Conservation (phyloP, 2,113 vertebrate species). For the Pollimyrus isidori region DNA sequence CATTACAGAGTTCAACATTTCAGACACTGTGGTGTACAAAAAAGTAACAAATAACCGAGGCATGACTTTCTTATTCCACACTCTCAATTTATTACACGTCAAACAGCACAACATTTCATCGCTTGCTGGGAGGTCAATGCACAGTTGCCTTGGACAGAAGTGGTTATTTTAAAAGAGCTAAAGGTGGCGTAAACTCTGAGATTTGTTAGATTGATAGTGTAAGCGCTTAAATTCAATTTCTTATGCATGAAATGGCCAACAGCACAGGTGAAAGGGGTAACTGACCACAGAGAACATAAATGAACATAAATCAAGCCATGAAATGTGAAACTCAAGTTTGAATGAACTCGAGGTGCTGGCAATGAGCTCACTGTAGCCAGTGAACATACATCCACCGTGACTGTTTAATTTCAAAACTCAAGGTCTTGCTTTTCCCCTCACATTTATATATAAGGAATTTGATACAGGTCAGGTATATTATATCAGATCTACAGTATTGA, state of each 20-base stretch:
- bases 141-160: conserved; percentile 42
- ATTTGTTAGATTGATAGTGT: conserved; percentile 30
- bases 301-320: neutral
- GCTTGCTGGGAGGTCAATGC: conserved; percentile 47
- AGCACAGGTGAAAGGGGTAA: neutral
- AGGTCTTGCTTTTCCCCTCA: neutral
- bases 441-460: neutral
- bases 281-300: conserved; percentile 2
- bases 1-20: conserved; percentile 71
- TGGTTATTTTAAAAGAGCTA: neutral
- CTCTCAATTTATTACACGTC: conserved; percentile 44
- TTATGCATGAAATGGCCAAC: neutral
- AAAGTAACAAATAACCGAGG: conserved; percentile 30
- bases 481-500: neutral
- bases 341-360: neutral
- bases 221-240: neutral
- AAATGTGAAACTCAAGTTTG: neutral
- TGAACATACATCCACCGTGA: neutral
- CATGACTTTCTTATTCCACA: conserved; percentile 41
- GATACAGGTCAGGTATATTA: neutral
- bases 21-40: conserved; percentile 62
- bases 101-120: conserved; percentile 27
- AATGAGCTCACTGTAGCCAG: neutral
- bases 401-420: neutral
- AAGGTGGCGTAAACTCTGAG: conserved; percentile 37